Conservation (phyloP, 30 jellyfish, hydroid and myxozoan species). For the Pelagia noctiluca region DNA sequence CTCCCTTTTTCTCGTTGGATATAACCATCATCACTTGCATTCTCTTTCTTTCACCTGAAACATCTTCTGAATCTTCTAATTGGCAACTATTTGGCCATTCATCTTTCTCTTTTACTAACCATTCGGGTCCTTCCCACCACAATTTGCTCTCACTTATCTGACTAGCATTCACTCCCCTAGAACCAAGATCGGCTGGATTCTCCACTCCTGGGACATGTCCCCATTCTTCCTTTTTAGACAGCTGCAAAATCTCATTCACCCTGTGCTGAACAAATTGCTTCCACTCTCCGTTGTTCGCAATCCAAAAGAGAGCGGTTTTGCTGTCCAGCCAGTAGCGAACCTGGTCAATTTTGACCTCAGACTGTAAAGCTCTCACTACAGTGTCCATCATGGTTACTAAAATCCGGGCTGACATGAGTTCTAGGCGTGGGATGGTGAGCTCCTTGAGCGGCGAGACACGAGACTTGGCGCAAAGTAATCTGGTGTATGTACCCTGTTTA, state of each 20-base stretch:
- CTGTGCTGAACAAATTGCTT: conserved; percentile 23
- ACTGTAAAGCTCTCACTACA: conserved; percentile 8
- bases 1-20: conserved; percentile 7
- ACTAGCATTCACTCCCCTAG: conserved; percentile 68
- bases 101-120: conserved; percentile 22
- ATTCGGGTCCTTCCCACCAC: conserved; percentile 74
- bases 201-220: too few species aligned
- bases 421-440: conserved; percentile 45
- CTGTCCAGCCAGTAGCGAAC: conserved; percentile 52
- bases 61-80: conserved; percentile 28
- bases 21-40: conserved; percentile 10
- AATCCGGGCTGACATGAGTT: conserved; percentile 54
- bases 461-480: conserved; percentile 11
- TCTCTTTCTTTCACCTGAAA: conserved; percentile 49
- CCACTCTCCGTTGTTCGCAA: conserved; percentile 49
- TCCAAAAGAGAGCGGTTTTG: conserved; percentile 59
- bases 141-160: conserved; percentile 39
- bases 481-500: not conserved
- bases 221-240: too few species aligned
- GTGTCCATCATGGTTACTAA: conserved; percentile 20
- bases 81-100: conserved; percentile 46
- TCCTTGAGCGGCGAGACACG: conserved; percentile 56
- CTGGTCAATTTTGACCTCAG: conserved; percentile 4
- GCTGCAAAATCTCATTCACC: conserved; percentile 20
- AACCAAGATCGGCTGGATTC: conserved; percentile 68